phyloP scores from a whole-genome alignment of 2,888 invertebrate genomes.

The Lepidonotus clava region DNA sequence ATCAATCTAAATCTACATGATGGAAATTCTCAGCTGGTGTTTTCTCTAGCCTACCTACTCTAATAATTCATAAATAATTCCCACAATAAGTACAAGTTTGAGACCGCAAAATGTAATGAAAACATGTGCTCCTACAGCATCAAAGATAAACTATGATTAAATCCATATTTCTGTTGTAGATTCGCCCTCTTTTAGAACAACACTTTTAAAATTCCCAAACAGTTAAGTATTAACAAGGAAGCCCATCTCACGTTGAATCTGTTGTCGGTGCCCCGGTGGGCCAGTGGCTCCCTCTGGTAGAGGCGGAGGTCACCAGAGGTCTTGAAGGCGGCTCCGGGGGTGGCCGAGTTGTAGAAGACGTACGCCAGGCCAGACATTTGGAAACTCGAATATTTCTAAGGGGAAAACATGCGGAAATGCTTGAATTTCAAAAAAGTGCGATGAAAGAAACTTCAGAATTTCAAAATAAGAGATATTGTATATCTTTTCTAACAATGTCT shows the following conservation, averaged over 20 bases:
- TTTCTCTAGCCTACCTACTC: too few species aligned
- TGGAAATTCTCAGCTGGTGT: too few species aligned
- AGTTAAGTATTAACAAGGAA: neutral
- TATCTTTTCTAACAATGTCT: too few species aligned
- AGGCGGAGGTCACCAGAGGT: slow-evolving; percentile 81
- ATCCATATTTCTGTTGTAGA: too few species aligned
- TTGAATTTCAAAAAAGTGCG: neutral
- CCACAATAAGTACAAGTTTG: too few species aligned
- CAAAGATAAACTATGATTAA: too few species aligned
- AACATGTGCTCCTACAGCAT: too few species aligned
- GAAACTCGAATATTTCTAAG: slow-evolving; percentile 80
- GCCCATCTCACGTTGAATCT: slow-evolving; percentile 81
- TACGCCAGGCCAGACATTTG: slow-evolving; percentile 82
- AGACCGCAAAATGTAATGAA: too few species aligned
- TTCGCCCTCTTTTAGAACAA: too few species aligned
- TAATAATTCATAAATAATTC: too few species aligned
- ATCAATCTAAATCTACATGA: too few species aligned
- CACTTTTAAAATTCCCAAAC: too few species aligned
- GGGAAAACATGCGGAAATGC: slow-evolving; percentile 46
- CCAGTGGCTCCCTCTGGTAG: slow-evolving; percentile 80
- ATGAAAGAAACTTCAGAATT: neutral
- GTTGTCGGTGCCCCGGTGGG: slow-evolving; percentile 81
- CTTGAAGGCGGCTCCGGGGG: slow-evolving; percentile 79
- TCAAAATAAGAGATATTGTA: neutral
- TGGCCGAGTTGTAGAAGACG: slow-evolving; percentile 77